These are phyloP conservation scores for Orycteropus afer DNA, from an alignment of 2,113 vertebrate species.

Conservation along the genomic window DNA sequence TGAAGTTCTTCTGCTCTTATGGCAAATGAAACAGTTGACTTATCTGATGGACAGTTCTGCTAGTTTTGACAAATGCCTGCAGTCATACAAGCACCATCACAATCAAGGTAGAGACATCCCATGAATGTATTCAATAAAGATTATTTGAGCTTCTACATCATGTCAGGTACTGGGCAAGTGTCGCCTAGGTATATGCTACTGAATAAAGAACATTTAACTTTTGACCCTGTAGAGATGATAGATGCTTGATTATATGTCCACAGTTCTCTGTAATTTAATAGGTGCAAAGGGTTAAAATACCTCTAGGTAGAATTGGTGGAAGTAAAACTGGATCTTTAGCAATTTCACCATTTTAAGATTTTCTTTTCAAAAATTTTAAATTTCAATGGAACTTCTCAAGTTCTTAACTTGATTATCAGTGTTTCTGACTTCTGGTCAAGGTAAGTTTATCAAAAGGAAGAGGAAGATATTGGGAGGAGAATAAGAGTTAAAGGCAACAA, in stretches of 20 bases:
- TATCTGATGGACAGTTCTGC: not conserved
- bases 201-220: not conserved
- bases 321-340: constrained; percentile 11
- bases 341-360: constrained; percentile 29
- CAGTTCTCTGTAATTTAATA: not conserved
- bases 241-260: not conserved
- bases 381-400: not conserved
- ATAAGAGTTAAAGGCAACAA: too few relatives aligned
- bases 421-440: not conserved
- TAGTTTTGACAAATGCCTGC: not conserved
- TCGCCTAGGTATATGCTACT: not conserved
- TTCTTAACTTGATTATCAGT: not conserved
- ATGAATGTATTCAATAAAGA: not conserved
- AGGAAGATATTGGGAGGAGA: too few relatives aligned
- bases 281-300: not conserved
- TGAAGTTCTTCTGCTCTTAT: not conserved
- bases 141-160: not conserved
- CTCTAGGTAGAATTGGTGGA: not conserved
- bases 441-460: too few relatives aligned
- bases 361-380: constrained; percentile 29
- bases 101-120: not conserved
- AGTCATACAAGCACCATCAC: not conserved
- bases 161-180: not conserved
- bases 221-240: not conserved
- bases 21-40: not conserved